Percentiles rank a stretch among this genome's conserved stretches.
phyloP scores from a whole-genome alignment of 2,888 invertebrate species.

The Cotesia congregata region DNA sequence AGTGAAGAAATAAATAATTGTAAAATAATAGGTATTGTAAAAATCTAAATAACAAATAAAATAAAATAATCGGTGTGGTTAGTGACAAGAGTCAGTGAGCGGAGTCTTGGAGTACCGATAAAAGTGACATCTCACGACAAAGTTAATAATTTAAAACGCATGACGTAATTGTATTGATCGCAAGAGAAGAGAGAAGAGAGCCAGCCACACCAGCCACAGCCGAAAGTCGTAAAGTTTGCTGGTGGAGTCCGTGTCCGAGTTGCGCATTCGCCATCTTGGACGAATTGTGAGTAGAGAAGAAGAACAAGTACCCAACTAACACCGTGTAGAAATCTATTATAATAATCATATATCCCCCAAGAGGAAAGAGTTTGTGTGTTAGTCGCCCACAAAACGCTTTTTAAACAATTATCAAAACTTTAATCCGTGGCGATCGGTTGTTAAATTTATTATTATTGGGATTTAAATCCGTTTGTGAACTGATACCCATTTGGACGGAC shows the following conservation, averaged over 20 bases:
- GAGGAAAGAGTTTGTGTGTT: constrained; percentile 45
- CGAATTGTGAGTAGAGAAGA: constrained; percentile 68
- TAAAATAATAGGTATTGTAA: not conserved
- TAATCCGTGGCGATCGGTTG: constrained; percentile 68
- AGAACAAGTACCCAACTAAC: constrained; percentile 7
- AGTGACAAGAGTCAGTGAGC: constrained; percentile 40
- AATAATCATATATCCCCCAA: not conserved
- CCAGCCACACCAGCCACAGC: constrained; percentile 58
- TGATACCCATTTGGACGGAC: constrained; percentile 84
- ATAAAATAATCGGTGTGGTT: constrained; percentile 40
- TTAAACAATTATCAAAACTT: constrained; percentile 53
- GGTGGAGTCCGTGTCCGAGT: constrained; percentile 35
- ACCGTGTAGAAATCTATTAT: not conserved
- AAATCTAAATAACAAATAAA: constrained; percentile 19
- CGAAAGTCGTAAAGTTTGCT: constrained; percentile 55
- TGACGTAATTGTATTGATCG: constrained; percentile 73
- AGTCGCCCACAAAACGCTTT: constrained; percentile 45
- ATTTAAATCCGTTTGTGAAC: constrained; percentile 74
- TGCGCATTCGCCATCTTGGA: constrained; percentile 72
- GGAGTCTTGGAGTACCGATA: not conserved
- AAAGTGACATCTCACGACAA: constrained; percentile 53
- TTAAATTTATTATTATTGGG: constrained; percentile 67
- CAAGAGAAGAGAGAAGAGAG: constrained; percentile 39
- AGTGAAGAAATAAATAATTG: not conserved
- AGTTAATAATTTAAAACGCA: constrained; percentile 61